These are phyloP conservation scores for Iphiclides podalirius DNA, from an alignment of 2,888 invertebrate genomes.

Conservation along the genomic window DNA sequence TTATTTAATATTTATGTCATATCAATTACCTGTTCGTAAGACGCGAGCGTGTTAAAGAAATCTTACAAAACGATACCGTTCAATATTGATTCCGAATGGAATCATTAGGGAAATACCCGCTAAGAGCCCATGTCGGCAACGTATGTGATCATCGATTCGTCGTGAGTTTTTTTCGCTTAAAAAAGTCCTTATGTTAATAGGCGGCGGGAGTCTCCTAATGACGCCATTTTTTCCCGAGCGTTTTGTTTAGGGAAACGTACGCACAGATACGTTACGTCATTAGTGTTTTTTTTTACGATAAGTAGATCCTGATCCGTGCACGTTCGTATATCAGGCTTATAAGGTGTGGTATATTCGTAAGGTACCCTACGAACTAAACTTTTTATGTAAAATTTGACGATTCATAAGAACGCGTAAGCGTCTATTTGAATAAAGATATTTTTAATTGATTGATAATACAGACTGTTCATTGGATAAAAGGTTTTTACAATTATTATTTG, in stretches of 20 bases:
- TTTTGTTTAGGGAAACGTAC: constrained; percentile 13
- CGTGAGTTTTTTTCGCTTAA: constrained; percentile 16
- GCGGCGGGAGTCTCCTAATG: constrained; percentile 19
- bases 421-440: too few species aligned
- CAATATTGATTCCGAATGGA: constrained; percentile 15
- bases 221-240: constrained; percentile 13
- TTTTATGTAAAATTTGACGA: too few species aligned
- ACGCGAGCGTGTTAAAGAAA: not conserved
- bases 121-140: constrained; percentile 1
- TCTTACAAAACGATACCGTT: not conserved
- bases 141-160: constrained; percentile 15
- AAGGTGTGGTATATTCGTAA: too few species aligned
- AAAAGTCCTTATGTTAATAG: constrained; percentile 21
- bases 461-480: too few species aligned
- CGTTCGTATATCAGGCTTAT: too few species aligned
- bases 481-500: too few species aligned
- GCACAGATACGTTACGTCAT: not conserved
- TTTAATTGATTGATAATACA: too few species aligned
- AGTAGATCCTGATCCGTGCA: too few species aligned
- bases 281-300: not conserved
- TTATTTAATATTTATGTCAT: too few species aligned
- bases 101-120: constrained; percentile 21
- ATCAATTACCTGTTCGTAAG: too few species aligned
- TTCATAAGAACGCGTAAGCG: too few species aligned
- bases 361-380: too few species aligned